phyloP scores from a whole-genome alignment of 2,797 vertebrate genomes.

The Anas bernieri region DNA sequence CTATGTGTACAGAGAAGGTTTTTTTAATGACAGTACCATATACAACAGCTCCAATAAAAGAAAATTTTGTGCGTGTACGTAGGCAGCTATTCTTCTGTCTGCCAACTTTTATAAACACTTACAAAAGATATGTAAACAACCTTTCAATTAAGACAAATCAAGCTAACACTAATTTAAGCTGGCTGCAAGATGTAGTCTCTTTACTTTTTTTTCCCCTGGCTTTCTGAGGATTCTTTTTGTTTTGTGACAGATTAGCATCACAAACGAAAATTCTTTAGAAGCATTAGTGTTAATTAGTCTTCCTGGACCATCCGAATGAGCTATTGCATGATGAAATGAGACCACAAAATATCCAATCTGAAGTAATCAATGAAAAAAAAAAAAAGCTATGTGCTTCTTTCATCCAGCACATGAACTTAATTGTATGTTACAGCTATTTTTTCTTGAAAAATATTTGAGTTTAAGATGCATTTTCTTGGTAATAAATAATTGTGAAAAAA shows the following conservation, averaged over 20 bases:
- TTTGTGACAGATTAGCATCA: constrained; percentile 30
- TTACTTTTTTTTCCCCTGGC: not conserved
- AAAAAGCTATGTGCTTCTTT: not conserved
- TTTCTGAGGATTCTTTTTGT: constrained; percentile 17
- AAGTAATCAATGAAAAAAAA: not conserved
- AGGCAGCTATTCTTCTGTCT: constrained; percentile 28
- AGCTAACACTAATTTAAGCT: constrained; percentile 32
- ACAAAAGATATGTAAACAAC: constrained; percentile 29
- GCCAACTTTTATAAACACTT: constrained; percentile 44
- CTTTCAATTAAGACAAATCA: constrained; percentile 40
- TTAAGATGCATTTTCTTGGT: not conserved
- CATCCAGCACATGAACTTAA: not conserved
- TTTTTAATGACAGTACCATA: not conserved
- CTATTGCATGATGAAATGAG: constrained; percentile 19
- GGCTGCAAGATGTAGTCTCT: constrained; percentile 4
- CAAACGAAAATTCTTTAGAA: constrained; percentile 41
- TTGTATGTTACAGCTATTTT: not conserved
- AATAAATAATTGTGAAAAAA: not conserved
- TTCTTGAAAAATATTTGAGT: not conserved
- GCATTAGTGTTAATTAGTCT: constrained; percentile 51
- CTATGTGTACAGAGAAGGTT: not conserved
- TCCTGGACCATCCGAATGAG: constrained; percentile 30
- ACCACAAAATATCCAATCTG: not conserved
- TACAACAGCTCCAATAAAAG: not conserved
- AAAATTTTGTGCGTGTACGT: constrained; percentile 38